These are phyloP conservation scores for Ridgeia piscesae DNA, from an alignment of 1,140 invertebrate genomes.

Conservation along the genomic window DNA sequence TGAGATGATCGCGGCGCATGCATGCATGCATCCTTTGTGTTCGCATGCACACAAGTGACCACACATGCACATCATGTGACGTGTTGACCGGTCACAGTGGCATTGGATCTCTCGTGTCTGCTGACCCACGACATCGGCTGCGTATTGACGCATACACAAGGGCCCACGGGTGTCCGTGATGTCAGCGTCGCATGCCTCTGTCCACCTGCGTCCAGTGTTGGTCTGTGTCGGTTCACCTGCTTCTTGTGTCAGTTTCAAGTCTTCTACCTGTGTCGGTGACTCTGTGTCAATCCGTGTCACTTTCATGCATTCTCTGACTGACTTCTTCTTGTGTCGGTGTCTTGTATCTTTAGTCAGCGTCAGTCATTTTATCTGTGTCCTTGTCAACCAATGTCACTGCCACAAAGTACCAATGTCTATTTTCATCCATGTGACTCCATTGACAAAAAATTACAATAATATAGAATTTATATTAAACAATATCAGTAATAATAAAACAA, in stretches of 20 bases:
- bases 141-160: not conserved
- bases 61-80: not conserved
- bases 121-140: not conserved
- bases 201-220: not conserved
- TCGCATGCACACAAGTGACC: not conserved
- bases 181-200: not conserved
- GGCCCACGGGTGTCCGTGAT: not conserved
- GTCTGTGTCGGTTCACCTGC: not conserved
- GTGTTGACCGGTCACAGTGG: not conserved
- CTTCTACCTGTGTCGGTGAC: not conserved
- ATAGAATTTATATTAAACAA: not conserved
- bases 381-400: too few relatives aligned
- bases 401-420: too few relatives aligned
- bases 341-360: too few relatives aligned
- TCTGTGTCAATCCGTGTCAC: not conserved
- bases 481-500: not conserved
- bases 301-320: not conserved
- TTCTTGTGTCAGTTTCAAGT: not conserved
- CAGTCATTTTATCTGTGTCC: too few relatives aligned
- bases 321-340: too few relatives aligned
- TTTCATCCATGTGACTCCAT: not conserved
- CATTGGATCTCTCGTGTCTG: not conserved
- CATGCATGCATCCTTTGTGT: not conserved
- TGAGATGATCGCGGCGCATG: not conserved
- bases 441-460: not conserved